These are phyloP conservation scores for Metacarcinus magister DNA, from an alignment of 2,888 invertebrate species.

Conservation along the genomic window DNA sequence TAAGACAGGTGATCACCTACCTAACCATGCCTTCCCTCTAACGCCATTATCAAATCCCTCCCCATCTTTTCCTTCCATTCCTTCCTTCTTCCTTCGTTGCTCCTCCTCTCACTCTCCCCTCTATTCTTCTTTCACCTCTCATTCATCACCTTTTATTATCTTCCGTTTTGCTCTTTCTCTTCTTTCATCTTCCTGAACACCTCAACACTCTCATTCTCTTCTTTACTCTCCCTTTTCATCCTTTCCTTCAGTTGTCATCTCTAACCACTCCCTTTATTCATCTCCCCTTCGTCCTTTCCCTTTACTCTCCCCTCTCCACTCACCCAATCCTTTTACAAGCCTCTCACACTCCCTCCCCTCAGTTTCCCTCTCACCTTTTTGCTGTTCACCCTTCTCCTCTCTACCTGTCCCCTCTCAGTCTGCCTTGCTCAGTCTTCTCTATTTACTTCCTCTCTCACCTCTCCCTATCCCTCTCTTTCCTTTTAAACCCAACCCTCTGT, in stretches of 20 bases:
- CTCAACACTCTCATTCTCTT: not conserved
- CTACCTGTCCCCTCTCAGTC: not conserved
- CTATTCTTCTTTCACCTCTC: not conserved
- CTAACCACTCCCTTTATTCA: not conserved
- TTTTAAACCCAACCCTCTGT: not conserved
- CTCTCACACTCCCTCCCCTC: constrained; percentile 38
- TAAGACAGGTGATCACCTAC: not conserved
- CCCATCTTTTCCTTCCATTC: not conserved
- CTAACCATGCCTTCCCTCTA: not conserved
- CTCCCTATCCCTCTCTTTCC: not conserved
- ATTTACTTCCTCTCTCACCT: not conserved
- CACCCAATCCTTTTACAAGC: not conserved
- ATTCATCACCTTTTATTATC: not conserved
- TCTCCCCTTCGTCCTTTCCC: not conserved
- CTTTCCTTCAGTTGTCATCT: not conserved
- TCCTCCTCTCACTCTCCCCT: not conserved
- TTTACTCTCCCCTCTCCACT: not conserved
- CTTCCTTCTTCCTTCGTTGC: not conserved
- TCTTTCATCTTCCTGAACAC: not conserved
- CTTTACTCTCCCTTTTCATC: not conserved
- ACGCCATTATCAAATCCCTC: not conserved
- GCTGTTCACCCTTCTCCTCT: constrained; percentile 34
- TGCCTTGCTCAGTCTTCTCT: not conserved
- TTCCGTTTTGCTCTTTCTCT: not conserved
- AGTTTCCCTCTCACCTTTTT: not conserved